Percentiles rank a stretch among this genome's conserved stretches.
Evolutionary conservation across 2,888 invertebrate species (phyloP).

Genomic region (Peribatodes rhomboidaria): DNA sequence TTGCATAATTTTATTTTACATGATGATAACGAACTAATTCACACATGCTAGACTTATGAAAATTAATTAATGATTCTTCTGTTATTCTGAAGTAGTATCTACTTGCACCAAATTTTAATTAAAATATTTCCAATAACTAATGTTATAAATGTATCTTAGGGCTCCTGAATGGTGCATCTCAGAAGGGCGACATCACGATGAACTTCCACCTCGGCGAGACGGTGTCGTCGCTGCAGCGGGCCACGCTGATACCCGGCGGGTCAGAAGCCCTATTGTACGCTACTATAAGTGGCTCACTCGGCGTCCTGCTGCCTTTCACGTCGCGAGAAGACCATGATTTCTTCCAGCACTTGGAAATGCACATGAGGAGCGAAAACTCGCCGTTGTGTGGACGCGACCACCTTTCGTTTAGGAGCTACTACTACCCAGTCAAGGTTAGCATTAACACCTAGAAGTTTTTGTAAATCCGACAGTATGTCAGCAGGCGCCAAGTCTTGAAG

Average conservation of each 20-base stretch:
- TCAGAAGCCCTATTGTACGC: slow-evolving; percentile 98
- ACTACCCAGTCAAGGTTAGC: slow-evolving; percentile 96
- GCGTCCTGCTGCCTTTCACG: slow-evolving; percentile 97
- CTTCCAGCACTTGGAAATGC: slow-evolving; percentile 99
- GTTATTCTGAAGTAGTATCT: slow-evolving; percentile 58
- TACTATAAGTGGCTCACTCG: slow-evolving; percentile 97
- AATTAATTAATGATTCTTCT: slow-evolving; percentile 71
- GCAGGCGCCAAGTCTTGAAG: slow-evolving; percentile 60
- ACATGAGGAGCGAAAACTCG: slow-evolving; percentile 98
- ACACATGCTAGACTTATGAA: slow-evolving; percentile 87
- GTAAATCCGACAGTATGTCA: slow-evolving; percentile 77
- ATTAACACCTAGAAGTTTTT: neutral
- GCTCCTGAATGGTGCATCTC: slow-evolving; percentile 97
- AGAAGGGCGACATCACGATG: slow-evolving; percentile 97
- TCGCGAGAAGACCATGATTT: slow-evolving; percentile 99
- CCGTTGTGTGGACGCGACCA: slow-evolving; percentile 99
- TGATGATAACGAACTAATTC: slow-evolving; percentile 76
- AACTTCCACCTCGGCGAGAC: slow-evolving; percentile 99
- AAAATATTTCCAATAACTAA: neutral
- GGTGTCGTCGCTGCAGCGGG: slow-evolving; percentile 97
- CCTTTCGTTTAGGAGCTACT: slow-evolving; percentile 98
- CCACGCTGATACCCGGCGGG: slow-evolving; percentile 98
- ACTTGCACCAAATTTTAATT: neutral
- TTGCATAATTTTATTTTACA: slow-evolving; percentile 11
- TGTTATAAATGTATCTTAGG: slow-evolving; percentile 80